Conservation (phyloP, 35 echinoderm and acorn worm genomes). For the Apostichopus parvimensis region DNA sequence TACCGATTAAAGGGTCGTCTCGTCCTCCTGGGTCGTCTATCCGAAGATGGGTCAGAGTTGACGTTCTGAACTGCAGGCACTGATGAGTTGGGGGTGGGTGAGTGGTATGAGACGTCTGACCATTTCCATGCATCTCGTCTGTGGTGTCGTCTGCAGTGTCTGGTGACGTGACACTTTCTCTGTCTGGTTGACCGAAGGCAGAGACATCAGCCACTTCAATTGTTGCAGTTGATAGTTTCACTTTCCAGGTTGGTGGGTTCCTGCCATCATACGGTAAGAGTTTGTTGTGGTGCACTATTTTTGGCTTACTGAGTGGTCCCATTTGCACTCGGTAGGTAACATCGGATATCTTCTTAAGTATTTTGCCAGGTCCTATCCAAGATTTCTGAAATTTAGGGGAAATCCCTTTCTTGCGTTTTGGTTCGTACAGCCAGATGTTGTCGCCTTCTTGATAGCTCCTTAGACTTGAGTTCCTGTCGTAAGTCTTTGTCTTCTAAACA, state of each 20-base stretch:
- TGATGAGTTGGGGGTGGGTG: too few relatives aligned
- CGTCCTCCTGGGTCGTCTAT: too few relatives aligned
- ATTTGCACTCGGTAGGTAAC: conserved; percentile 52
- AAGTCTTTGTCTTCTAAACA: conserved; percentile 41
- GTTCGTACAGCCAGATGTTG: conserved; percentile 57
- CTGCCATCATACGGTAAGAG: conserved; percentile 44
- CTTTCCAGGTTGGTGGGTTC: conserved; percentile 37
- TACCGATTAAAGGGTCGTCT: too few relatives aligned
- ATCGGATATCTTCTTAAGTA: conserved; percentile 34
- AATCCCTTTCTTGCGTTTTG: conserved; percentile 34
- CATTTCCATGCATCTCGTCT: too few relatives aligned
- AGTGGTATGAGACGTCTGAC: too few relatives aligned
- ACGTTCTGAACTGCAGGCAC: too few relatives aligned
- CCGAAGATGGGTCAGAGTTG: too few relatives aligned
- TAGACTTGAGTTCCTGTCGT: conserved; percentile 8
- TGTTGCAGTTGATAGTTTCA: neutral
- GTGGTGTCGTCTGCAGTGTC: too few relatives aligned
- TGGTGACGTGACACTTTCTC: too few relatives aligned
- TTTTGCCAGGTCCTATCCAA: conserved; percentile 54
- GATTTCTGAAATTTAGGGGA: conserved; percentile 26
- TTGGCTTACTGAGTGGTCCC: conserved; percentile 18
- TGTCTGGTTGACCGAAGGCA: neutral
- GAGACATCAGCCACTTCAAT: neutral
- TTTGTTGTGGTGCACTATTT: conserved; percentile 46
- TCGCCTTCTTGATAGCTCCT: conserved; percentile 14